Conservation (phyloP, 2,113 vertebrate genomes). For the Okapia johnstoni region DNA sequence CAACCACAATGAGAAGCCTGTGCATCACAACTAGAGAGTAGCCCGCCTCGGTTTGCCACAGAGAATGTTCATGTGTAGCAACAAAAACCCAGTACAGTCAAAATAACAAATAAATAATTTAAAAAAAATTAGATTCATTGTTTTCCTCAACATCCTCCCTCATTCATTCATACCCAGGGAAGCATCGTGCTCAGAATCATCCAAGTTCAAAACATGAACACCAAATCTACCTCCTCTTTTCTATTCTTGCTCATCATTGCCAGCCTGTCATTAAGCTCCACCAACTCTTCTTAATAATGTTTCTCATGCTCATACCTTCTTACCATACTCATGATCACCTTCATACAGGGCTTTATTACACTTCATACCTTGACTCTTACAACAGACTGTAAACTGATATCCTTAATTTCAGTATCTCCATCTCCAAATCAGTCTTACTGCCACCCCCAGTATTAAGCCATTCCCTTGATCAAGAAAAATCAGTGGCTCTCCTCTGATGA, state of each 20-base stretch:
- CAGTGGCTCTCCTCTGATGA: not conserved
- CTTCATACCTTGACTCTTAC: not conserved
- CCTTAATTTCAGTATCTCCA: not conserved
- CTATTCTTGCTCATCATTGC: not conserved
- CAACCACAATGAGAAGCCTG: not conserved
- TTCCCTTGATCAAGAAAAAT: not conserved
- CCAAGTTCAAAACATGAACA: not conserved
- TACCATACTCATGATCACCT: not conserved
- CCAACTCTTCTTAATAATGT: not conserved
- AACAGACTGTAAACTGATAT: not conserved
- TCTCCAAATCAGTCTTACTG: not conserved
- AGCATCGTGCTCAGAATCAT: not conserved
- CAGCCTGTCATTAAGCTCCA: not conserved
- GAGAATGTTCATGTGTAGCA: not conserved
- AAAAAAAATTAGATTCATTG: not conserved
- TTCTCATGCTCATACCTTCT: not conserved
- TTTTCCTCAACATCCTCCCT: not conserved
- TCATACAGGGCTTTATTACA: not conserved
- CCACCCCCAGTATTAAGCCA: not conserved
- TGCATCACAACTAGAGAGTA: not conserved
- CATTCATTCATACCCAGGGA: not conserved
- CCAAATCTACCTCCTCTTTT: not conserved
- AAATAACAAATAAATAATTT: not conserved
- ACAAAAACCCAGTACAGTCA: not conserved
- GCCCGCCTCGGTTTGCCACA: not conserved